Conservation (phyloP, 2,113 vertebrate genomes). For the Ranitomeya imitator region DNA sequence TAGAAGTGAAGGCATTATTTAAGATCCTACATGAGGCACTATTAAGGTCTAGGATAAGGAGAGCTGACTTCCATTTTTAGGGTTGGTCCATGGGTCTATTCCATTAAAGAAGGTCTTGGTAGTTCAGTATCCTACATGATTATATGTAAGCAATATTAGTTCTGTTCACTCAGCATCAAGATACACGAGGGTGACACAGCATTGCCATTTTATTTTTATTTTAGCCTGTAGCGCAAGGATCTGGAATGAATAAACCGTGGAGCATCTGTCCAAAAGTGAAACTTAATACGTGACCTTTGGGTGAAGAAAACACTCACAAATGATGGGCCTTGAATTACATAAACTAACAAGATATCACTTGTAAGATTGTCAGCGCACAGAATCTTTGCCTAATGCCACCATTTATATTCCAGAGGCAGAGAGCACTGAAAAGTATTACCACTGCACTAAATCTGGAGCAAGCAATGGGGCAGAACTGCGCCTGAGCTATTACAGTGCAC, state of each 20-base stretch:
- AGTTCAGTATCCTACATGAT: too few relatives aligned
- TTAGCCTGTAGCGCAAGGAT: background rate
- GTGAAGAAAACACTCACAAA: conserved; percentile 16
- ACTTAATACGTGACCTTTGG: conserved; percentile 13
- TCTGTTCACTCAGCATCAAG: background rate
- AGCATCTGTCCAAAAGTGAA: background rate
- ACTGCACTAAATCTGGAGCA: background rate
- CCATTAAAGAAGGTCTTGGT: too few relatives aligned
- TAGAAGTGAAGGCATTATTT: too few relatives aligned
- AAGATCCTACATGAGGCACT: too few relatives aligned
- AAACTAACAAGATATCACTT: background rate
- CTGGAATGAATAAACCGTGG: background rate
- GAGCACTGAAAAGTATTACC: background rate
- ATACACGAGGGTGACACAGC: background rate
- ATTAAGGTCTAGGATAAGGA: too few relatives aligned
- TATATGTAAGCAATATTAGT: background rate
- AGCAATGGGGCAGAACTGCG: background rate
- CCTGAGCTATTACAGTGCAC: background rate
- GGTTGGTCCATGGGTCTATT: too few relatives aligned
- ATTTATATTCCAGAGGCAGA: background rate
- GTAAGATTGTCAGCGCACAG: background rate
- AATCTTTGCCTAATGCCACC: background rate
- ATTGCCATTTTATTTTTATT: conserved; percentile 21
- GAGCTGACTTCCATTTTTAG: too few relatives aligned
- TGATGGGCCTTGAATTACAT: background rate